Evolutionary conservation across 2,888 invertebrate species (phyloP), one percentile per base, ranked within the genome.

Genomic region (Micropterix aruncella): DNA sequence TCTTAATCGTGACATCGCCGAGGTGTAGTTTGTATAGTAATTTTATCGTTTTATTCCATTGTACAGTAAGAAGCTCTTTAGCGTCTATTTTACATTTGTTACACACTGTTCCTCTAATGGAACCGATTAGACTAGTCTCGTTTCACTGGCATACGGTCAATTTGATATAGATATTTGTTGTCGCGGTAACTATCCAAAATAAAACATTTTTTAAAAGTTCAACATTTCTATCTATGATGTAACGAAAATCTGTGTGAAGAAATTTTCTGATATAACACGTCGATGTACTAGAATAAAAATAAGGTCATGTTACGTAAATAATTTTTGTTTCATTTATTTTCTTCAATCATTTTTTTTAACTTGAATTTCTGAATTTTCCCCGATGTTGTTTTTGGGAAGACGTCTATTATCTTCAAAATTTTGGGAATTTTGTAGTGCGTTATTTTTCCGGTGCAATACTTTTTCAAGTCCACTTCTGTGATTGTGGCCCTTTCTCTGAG

Each of bases 371-470:
- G 79, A 40, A 83, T 67, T 62, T 87, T 87, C 14, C 84, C 85
- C 2, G 83, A 80, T 0, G 70, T 62, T 0, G 86, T 87, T 55
- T 77, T 74, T 0, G 86, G 85, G 57, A 78, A 83, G 1, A 71
- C 67, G 0, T 75, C 65, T 1, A 78, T 64, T 54, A 81, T 73
- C 44, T 67, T 57, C 2, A 85, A 58, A 56, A 79, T 75, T 27
- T 70, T 70, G 1, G 87, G 87, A 39, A 86, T 74, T 60, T 87
- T 88, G 60, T 74, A 86, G 52, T 75, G 70, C 1, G 85, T 72
- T 42, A 87, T 70, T 72, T 75, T 72, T 41, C 74, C 77, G 56
- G 71, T 72, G 52, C 78, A 77, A 56, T 68, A 81, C 0, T 64
- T 58, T 46, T 60, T 65, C 4, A 87, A 54, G 18, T 79, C 74